phyloP scores from a whole-genome alignment of 2,888 invertebrate genomes.

The Drosophila paramelanica region DNA sequence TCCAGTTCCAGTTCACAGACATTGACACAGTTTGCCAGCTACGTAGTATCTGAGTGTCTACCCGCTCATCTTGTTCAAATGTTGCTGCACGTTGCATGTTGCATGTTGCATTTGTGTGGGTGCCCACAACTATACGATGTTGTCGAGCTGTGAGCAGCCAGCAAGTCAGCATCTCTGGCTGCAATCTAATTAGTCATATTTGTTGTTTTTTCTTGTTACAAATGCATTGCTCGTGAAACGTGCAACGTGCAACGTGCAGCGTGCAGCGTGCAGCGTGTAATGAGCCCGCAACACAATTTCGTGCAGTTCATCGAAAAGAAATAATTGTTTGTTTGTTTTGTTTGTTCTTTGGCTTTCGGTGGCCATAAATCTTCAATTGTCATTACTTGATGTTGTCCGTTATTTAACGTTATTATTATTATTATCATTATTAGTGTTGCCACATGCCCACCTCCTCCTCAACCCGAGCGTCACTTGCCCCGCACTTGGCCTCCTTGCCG shows the following conservation, averaged over 20 bases:
- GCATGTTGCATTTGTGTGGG: constrained; percentile 51
- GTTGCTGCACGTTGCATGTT: constrained; percentile 25
- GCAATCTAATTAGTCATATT: constrained; percentile 69
- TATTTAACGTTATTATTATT: constrained; percentile 66
- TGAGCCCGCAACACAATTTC: constrained; percentile 61
- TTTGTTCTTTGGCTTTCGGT: constrained; percentile 20
- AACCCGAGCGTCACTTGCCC: neutral
- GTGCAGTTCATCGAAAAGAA: constrained; percentile 47
- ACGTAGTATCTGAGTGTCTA: constrained; percentile 20
- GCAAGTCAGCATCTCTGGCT: constrained; percentile 40
- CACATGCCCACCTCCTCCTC: constrained; percentile 18
- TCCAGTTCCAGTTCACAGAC: constrained; percentile 82
- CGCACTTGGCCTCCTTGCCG: constrained; percentile 17
- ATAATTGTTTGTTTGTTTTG: constrained; percentile 26
- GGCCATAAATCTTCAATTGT: constrained; percentile 62
- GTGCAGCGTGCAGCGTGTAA: constrained; percentile 65
- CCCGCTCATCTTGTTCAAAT: constrained; percentile 7
- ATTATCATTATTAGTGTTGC: constrained; percentile 57
- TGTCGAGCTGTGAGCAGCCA: constrained; percentile 16
- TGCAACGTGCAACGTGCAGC: constrained; percentile 52
- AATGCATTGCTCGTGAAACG: constrained; percentile 57
- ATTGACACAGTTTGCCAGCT: constrained; percentile 75
- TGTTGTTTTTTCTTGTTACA: constrained; percentile 30
- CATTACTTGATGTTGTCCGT: constrained; percentile 62
- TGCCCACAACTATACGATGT: constrained; percentile 13